A percentile compares a stretch with the other conserved stretches of the same genome.
These are phyloP conservation scores for Halcyon malimbica DNA, from an alignment of 2,113 vertebrate genomes.

Conservation along the genomic window DNA sequence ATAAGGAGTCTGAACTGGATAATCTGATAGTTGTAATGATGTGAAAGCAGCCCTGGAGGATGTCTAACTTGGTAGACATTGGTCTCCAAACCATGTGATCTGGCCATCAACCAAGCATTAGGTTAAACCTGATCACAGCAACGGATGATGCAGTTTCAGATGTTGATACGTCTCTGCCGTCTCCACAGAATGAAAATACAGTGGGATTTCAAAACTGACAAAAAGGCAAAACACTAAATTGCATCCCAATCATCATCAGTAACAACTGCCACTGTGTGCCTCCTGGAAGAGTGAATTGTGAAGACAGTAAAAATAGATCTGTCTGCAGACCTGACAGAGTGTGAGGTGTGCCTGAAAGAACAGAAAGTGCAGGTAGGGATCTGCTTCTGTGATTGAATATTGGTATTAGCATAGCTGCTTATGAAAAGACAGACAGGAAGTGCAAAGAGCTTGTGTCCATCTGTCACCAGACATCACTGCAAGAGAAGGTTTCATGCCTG, in stretches of 20 bases:
- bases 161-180: background rate
- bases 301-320: background rate
- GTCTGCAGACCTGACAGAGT: background rate
- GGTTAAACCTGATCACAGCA: background rate
- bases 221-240: background rate
- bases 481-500: background rate
- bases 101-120: background rate
- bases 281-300: background rate
- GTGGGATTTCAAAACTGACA: background rate
- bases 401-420: fast-evolving
- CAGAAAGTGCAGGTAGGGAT: background rate
- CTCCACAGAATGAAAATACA: background rate
- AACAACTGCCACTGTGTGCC: background rate
- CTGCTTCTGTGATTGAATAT: background rate
- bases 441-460: background rate
- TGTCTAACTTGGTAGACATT: background rate
- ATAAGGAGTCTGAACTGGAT: background rate
- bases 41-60: background rate
- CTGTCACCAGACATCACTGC: background rate
- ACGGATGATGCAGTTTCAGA: background rate
- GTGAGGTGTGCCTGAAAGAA: background rate
- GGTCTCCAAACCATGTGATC: background rate
- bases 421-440: background rate
- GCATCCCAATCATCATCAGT: background rate
- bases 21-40: background rate